Evolutionary conservation across 1,140 invertebrate genomes (phyloP), one percentile per base, ranked within the genome.

Genomic region (Drosophila persimilis): DNA sequence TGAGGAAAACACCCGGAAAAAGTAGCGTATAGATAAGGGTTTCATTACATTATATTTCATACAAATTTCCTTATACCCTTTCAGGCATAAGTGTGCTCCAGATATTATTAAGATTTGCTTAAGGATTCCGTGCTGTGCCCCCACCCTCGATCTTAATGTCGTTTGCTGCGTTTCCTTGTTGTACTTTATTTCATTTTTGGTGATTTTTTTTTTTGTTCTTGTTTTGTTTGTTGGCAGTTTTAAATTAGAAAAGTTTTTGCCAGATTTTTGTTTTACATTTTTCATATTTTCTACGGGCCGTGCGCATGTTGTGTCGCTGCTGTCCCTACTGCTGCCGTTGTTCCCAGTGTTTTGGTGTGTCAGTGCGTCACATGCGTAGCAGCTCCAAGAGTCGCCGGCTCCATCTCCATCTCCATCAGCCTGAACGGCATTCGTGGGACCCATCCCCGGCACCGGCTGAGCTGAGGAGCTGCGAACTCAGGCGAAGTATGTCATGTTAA

Each of bases 251-350:
- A 88, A 88, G 83, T 86, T 88, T 85, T 88, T 65, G 78, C 83
- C 75, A 79, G 84, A 88, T 88, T 88, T 88, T 88, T 88, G 84
- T 88, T 88, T 89, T 79, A 89, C 84, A 89, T 88, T 88, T 86
- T 88, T 88, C 83, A 89, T 88, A 88, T 88, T 88, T 88, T 88
- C 83, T 76, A 76, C 72, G 84, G 83, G 83, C 69, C 66, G 51
- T 88, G 72, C 81, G 78, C 74, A 78, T 86, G 78, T 63, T 77
- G 29, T 85, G 76, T 85, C 84, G 81, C 77, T 56, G 56, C 67
- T 72, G 66, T 55, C 63, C 51, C 39, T 44, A 52, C 24, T 46
- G 52, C n/a, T 67, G 24, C 3, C 24, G 24, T 24, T 55, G 55
- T 48, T 62, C 59, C 44, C 45, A 48, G 31, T 62, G 47, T 45